A percentile compares a stretch with the other conserved stretches of the same genome.
These are phyloP conservation scores for Temnothorax nylanderi DNA, from an alignment of 1,140 invertebrate species.

Conservation along the genomic window DNA sequence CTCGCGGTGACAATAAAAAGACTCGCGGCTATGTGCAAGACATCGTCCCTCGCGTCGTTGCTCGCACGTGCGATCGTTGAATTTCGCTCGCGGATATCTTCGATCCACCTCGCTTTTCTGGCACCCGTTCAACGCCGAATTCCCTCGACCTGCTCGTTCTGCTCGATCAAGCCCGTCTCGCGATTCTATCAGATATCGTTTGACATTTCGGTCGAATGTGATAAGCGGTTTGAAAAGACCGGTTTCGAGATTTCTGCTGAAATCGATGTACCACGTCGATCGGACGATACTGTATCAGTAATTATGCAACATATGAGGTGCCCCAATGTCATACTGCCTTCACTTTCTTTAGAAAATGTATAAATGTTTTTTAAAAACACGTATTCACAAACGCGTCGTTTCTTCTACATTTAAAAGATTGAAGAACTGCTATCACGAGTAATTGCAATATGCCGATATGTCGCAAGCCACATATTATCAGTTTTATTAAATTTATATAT, in stretches of 20 bases:
- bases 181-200: background rate
- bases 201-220: background rate
- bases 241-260: background rate
- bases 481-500: slow-evolving; percentile 15
- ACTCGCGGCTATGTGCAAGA: background rate
- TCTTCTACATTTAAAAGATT: background rate
- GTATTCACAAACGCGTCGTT: background rate
- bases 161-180: background rate
- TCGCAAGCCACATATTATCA: background rate
- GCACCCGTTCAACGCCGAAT: slow-evolving; percentile 29
- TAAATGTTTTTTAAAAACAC: background rate
- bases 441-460: background rate
- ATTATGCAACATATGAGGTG: background rate
- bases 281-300: background rate
- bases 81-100: slow-evolving; percentile 18
- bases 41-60: background rate
- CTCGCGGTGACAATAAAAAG: slow-evolving; percentile 38
- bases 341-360: background rate
- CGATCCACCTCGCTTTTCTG: slow-evolving; percentile 30
- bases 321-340: background rate
- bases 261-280: background rate
- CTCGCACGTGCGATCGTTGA: background rate
- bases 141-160: background rate
- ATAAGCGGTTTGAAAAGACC: background rate
- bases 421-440: background rate